A percentile compares a stretch with the other conserved stretches of the same genome.
Conservation (phyloP, 2,797 vertebrate genomes). For the Fundulus diaphanus region DNA sequence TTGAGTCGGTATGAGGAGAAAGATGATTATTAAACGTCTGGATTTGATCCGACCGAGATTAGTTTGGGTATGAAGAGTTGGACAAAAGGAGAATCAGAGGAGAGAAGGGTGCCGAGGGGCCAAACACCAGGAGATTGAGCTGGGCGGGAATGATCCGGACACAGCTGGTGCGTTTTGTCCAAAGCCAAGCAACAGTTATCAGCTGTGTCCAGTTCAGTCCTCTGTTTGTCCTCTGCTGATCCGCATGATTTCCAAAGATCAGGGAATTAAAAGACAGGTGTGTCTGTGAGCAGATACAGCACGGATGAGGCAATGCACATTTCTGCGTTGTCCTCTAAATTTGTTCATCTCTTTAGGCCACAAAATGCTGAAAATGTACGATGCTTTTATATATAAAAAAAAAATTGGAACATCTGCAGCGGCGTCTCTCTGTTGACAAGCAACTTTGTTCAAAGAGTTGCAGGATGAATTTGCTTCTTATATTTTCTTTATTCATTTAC, state of each 20-base stretch:
- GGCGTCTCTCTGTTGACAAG: too few species aligned
- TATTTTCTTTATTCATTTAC: too few species aligned
- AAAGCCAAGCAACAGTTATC: conserved; percentile 62
- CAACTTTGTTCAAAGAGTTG: too few species aligned
- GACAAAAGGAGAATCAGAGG: neutral
- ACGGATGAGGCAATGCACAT: neutral
- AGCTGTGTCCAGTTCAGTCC: conserved; percentile 37
- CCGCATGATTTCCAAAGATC: conserved; percentile 35
- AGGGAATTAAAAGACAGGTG: conserved; percentile 25
- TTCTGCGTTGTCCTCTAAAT: neutral
- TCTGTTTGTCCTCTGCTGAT: conserved; percentile 48
- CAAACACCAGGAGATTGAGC: conserved; percentile 46
- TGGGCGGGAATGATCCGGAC: conserved; percentile 38
- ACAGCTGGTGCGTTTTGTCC: conserved; percentile 55
- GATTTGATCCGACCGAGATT: conserved; percentile 38
- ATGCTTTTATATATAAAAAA: neutral
- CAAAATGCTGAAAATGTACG: too few species aligned
- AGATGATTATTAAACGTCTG: conserved; percentile 50
- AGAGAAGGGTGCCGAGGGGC: neutral
- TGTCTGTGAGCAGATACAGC: conserved; percentile 10
- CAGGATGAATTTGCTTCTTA: too few species aligned
- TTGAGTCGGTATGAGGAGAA: conserved; percentile 55
- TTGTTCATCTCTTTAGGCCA: neutral
- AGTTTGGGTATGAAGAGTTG: conserved; percentile 28
- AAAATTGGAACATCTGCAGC: neutral